Evolutionary conservation across 2,888 invertebrate species (phyloP).

Genomic region (Ptycholaimellus sp.): DNA sequence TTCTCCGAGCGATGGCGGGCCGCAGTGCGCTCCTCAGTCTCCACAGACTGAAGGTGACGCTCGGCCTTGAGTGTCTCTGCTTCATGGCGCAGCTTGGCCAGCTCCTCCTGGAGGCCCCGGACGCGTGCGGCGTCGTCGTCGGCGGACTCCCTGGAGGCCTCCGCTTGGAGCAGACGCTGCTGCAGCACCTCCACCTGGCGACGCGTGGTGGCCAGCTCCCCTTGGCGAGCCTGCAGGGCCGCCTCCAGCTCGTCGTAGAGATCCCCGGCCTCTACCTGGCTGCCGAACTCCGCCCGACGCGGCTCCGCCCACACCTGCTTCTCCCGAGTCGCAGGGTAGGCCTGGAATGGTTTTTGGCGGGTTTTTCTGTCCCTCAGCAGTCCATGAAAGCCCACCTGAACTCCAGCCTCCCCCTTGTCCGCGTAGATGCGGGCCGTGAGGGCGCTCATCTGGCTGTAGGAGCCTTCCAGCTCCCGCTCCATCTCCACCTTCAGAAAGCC

Average conservation of each 20-base stretch:
- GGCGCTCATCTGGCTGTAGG: neutral
- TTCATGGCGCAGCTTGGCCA: neutral
- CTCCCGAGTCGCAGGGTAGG: neutral
- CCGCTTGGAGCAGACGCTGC: conserved; percentile 12
- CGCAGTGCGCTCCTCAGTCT: no score
- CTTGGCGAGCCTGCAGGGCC: conserved; percentile 12
- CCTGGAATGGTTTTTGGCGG: no score
- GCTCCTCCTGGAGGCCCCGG: neutral
- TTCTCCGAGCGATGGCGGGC: no score
- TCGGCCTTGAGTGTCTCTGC: conserved; percentile 1
- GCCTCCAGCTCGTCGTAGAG: conserved; percentile 16
- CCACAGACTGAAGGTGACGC: no score
- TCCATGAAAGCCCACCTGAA: no score
- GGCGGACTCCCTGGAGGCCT: no score
- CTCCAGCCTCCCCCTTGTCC: no score
- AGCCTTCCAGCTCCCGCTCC: conserved; percentile 1
- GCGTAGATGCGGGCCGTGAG: neutral
- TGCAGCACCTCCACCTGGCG: conserved; percentile 19
- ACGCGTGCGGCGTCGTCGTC: neutral
- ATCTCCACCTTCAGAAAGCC: conserved; percentile 2
- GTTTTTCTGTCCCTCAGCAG: no score
- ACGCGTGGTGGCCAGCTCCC: conserved; percentile 14
- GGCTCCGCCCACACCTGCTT: neutral
- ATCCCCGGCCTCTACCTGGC: conserved; percentile 10
- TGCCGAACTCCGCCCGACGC: neutral